Percentiles rank a stretch among this genome's conserved stretches.
Evolutionary conservation across 2,888 invertebrate genomes (phyloP).

Genomic region (Orthosia cruda): DNA sequence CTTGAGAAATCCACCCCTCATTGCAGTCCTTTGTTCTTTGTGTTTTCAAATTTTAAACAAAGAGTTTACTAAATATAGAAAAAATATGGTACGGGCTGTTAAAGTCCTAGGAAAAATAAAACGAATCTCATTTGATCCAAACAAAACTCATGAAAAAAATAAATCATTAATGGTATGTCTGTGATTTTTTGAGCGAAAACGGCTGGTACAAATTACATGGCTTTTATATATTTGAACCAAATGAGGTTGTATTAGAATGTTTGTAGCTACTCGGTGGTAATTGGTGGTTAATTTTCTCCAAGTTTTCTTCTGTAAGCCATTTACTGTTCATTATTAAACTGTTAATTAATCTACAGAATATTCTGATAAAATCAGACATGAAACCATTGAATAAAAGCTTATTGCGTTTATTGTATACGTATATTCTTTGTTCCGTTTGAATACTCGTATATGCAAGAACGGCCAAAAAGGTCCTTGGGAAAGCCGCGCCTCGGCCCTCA

Average conservation of each 20-base stretch:
- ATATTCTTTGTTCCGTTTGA: no score
- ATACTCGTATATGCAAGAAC: no score
- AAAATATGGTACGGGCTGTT: background rate
- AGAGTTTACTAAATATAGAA: background rate
- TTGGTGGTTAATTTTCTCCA: no score
- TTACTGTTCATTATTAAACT: background rate
- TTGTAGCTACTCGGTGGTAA: no score
- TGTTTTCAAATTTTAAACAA: background rate
- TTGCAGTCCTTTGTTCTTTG: background rate
- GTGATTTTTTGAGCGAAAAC: background rate
- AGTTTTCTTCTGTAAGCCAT: background rate
- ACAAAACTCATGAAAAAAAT: no score
- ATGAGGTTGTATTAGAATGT: background rate
- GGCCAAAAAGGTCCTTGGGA: background rate
- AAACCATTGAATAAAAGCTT: no score
- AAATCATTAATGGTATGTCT: background rate
- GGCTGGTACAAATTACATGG: background rate
- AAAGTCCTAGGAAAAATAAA: no score
- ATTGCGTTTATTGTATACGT: no score
- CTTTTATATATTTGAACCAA: background rate
- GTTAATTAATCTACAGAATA: constrained; percentile 18
- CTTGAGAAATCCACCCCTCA: background rate
- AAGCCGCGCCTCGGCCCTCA: background rate
- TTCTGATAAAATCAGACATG: background rate
- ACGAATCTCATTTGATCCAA: no score